Base-by-base conservation (phyloP, 2,797 vertebrate species). In the Acrossocheilus wenchowensis region DNA sequence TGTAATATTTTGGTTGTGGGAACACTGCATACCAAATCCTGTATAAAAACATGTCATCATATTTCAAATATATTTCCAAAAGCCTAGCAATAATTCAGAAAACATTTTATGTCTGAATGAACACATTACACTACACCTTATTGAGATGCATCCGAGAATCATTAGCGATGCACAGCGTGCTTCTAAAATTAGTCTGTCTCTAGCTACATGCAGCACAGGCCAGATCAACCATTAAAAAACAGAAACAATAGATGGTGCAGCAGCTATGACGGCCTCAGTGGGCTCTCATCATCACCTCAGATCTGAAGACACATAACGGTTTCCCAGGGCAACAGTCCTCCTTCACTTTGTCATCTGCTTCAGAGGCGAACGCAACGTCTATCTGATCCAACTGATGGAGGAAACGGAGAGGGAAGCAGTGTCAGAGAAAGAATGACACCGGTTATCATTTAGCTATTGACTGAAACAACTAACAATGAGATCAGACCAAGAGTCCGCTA, bases 241-340 rank as follows among this genome's bases (percentile, higher is more conserved):
- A 41, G 12, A 62, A 8, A 41, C 54, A 54, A 64, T 41, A 69
- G 83, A 83, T n/a, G 23, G 81, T 23, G 30, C 54, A n/a, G 57
- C n/a, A 48, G 26, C 68, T 72, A 39, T 26, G 39, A 85, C 43
- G 14, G 64, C 36, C 77, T 78, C 50, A n/a, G 68, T 66, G 23
- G 19, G 26, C 39, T 80, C 39, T 84, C 62, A 69, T 66, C 74
- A 79, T 92, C 95, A 99, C 98, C 96, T 98, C 98, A 21, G 96
- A 96, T 96, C 97, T 97, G 95, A 98, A 99, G 79, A 96, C 21
- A 78, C 94, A 94, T 92, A 97, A 96, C 0, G 97, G 98, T 94
- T 98, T 99, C 92, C 98, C 98, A 52, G 98, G 98, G 95, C 97
- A 99, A 94, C 98, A 99, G 36, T 98, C 97, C 92, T 99, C 98